Evolutionary conservation across 1,140 invertebrate genomes (phyloP).

Genomic region (Forficula auricularia): DNA sequence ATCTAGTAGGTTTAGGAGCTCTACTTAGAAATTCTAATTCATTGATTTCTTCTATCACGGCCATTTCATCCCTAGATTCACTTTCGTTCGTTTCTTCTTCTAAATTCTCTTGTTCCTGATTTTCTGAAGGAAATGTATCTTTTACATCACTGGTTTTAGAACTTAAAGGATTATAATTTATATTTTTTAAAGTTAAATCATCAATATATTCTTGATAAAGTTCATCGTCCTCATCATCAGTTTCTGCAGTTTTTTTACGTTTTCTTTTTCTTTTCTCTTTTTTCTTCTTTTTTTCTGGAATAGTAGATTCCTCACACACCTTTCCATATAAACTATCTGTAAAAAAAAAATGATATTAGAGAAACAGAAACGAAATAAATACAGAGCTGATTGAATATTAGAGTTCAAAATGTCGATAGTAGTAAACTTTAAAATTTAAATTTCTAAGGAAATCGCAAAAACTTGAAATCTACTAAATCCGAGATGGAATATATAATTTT

Average conservation of each 20-base stretch:
- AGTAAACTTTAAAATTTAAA: no score
- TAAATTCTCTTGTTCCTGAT: background rate
- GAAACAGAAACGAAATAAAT: background rate
- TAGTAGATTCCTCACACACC: background rate
- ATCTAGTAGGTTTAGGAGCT: conserved; percentile 23
- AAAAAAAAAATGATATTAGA: background rate
- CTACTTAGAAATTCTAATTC: conserved; percentile 17
- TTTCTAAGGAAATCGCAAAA: no score
- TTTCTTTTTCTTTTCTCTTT: no score
- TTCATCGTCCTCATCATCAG: conserved; percentile 6
- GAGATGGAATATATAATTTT: no score
- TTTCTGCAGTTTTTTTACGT: conserved; percentile 5
- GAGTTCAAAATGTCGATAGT: no score
- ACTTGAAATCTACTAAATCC: no score
- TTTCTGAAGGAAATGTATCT: no score
- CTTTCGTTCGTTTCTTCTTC: conserved; percentile 9
- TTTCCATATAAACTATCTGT: conserved; percentile 1
- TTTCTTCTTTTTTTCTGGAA: conserved; percentile 9
- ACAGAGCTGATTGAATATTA: no score
- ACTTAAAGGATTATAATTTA: background rate
- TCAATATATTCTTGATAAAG: background rate
- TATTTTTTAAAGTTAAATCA: conserved; percentile 1
- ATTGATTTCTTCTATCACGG: background rate
- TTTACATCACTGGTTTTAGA: background rate
- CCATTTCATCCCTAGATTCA: background rate